Evolutionary conservation across 2,113 vertebrate species (phyloP).

Genomic region (Psophia crepitans): DNA sequence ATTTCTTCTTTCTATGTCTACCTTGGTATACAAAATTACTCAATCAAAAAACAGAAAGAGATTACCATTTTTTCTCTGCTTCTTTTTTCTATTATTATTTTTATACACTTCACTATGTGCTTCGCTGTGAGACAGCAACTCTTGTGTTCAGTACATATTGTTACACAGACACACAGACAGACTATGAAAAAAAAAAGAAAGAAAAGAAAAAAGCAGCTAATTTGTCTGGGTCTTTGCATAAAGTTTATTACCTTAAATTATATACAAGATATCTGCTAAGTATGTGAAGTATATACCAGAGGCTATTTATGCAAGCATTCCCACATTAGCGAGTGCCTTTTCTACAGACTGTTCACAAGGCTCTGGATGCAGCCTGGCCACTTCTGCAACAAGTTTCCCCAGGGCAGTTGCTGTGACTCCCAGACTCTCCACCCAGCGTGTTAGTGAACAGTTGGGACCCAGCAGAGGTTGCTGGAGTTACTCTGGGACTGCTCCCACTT

Average conservation of each 20-base stretch:
- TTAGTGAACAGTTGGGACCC: neutral
- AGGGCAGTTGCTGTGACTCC: accelerated
- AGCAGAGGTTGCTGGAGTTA: neutral
- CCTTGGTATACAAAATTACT: neutral
- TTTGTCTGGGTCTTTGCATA: neutral
- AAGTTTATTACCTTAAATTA: neutral
- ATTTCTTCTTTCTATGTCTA: neutral
- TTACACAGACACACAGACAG: neutral
- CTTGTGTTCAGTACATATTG: neutral
- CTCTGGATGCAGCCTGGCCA: neutral
- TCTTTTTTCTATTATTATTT: neutral
- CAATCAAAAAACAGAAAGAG: neutral
- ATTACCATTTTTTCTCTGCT: neutral
- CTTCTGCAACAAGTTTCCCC: neutral
- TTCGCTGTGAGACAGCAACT: neutral
- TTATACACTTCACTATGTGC: neutral
- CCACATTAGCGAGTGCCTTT: neutral
- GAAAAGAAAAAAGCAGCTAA: too few relatives aligned
- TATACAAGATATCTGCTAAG: neutral
- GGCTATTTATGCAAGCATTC: neutral
- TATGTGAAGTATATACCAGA: neutral
- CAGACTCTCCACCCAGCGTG: neutral
- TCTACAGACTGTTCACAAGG: neutral
- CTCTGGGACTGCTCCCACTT: neutral
- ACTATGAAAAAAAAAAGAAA: neutral